Conservation (phyloP, 2,113 vertebrate genomes). For the Aldabrachelys gigantea region DNA sequence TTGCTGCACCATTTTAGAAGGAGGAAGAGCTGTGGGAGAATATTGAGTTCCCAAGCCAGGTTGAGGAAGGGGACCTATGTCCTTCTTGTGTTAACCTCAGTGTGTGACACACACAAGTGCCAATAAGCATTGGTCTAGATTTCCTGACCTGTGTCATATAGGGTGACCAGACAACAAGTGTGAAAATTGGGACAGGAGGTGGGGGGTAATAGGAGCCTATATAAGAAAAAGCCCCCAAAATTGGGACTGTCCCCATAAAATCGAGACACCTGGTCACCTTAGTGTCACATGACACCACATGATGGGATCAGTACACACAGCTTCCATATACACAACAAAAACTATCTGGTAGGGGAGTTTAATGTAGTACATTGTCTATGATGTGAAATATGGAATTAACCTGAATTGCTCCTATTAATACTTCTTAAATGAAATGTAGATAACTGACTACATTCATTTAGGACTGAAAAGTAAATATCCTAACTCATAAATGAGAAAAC, state of each 20-base stretch:
- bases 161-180: no score
- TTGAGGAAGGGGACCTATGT: neutral
- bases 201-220: no score
- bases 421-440: constrained; percentile 6
- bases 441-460: neutral
- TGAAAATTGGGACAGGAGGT: no score
- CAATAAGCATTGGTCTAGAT: neutral
- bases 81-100: neutral
- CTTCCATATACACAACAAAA: constrained; percentile 25
- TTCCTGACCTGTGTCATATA: neutral
- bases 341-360: constrained; percentile 7
- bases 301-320: neutral
- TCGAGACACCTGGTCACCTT: no score
- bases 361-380: constrained; percentile 27
- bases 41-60: neutral
- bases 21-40: neutral
- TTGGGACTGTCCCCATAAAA: no score
- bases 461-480: no score
- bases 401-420: neutral
- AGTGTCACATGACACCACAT: neutral
- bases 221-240: no score
- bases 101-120: neutral
- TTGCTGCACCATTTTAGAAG: neutral
- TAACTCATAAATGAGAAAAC: no score
- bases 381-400: constrained; percentile 6